Evolutionary conservation across 2,888 invertebrate genomes (phyloP).

Genomic region (Epistrophella euchroma): DNA sequence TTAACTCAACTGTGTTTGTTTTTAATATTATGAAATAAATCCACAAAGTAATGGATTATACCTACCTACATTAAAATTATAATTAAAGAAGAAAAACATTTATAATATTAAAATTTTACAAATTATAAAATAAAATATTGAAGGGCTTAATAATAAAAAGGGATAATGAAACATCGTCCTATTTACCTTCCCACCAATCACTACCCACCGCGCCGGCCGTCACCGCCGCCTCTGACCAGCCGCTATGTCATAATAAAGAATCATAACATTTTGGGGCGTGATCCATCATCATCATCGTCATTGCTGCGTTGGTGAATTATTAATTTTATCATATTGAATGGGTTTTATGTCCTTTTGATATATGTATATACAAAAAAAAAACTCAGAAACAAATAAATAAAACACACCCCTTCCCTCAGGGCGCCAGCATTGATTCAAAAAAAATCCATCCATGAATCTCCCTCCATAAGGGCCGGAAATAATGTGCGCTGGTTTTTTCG

Average conservation of each 20-base stretch:
- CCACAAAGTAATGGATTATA: constrained; percentile 15
- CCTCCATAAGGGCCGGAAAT: constrained; percentile 24
- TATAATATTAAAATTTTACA: constrained; percentile 8
- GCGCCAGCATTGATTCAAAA: not conserved
- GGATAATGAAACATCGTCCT: not conserved
- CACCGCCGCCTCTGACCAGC: not conserved
- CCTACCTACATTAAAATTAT: not conserved
- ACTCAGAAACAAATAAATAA: not conserved
- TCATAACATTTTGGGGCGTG: constrained; percentile 23
- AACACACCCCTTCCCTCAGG: not conserved
- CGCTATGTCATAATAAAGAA: too few relatives aligned
- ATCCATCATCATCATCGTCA: constrained; percentile 30
- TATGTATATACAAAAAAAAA: not conserved
- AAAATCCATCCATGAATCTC: constrained; percentile 24
- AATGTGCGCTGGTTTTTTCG: constrained; percentile 44
- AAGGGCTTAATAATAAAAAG: constrained; percentile 17
- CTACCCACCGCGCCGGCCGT: not conserved
- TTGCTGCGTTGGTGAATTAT: constrained; percentile 47
- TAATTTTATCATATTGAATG: constrained; percentile 66
- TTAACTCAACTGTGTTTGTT: too few relatives aligned
- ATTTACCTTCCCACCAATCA: not conserved
- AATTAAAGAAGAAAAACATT: constrained; percentile 19
- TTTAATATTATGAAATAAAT: too few relatives aligned
- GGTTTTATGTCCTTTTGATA: constrained; percentile 44
- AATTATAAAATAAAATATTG: constrained; percentile 11